phyloP scores from a whole-genome alignment of 2,797 vertebrate genomes.

The Pogoniulus pusillus region DNA sequence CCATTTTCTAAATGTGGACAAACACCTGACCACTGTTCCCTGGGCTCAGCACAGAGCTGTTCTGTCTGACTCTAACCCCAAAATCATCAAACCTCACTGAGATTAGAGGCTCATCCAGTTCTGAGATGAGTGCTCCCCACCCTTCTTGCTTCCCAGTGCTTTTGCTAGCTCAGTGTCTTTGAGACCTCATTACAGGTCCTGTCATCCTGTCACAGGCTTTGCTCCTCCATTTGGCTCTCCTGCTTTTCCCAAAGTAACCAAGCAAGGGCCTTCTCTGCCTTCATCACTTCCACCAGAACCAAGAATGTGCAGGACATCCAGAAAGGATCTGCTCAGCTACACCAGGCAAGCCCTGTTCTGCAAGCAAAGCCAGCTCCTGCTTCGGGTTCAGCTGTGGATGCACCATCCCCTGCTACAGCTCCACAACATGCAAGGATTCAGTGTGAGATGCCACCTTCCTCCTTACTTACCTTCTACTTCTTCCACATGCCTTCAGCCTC shows the following conservation, averaged over 20 bases:
- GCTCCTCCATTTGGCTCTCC: not conserved
- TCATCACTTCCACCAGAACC: not conserved
- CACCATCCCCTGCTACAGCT: not conserved
- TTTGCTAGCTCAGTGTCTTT: not conserved
- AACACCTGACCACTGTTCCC: accelerated
- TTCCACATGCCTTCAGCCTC: not conserved
- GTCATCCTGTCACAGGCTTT: not conserved
- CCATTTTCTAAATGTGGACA: not conserved
- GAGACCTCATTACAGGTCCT: not conserved
- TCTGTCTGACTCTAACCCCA: not conserved
- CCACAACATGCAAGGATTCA: accelerated
- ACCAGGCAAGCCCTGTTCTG: not conserved
- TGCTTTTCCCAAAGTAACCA: not conserved
- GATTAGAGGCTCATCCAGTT: not conserved
- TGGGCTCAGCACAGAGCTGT: not conserved
- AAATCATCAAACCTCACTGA: not conserved
- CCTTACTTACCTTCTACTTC: not conserved
- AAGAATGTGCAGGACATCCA: not conserved
- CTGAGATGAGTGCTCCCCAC: accelerated
- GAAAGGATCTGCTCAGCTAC: not conserved
- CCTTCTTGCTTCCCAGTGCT: not conserved
- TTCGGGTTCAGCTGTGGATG: not conserved
- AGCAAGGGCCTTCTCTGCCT: not conserved
- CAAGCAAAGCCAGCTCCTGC: not conserved
- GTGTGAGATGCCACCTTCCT: accelerated